Base-by-base conservation (phyloP, 23 tunicate species). In the Styela clava region DNA sequence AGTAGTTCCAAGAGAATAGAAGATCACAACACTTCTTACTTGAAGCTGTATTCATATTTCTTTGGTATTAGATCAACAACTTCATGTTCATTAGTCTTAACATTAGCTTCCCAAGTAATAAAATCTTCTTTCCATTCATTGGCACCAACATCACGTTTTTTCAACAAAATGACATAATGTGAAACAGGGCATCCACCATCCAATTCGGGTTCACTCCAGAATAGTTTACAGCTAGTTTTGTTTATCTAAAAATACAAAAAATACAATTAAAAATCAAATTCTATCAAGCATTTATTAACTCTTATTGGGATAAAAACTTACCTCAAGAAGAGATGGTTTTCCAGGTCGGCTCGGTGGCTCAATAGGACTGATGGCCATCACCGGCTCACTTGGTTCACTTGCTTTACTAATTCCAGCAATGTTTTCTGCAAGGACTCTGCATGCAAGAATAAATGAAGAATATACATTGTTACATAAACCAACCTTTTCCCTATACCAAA, bases 401-500 rank as follows among this genome's bases (percentile, higher is more conserved):
- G 69, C 62, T 51, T 74, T 65, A 74, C 86, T 79, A 9, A 74
- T 21, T 18, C 86, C 86, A 63, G 82, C 80, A 64, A 74, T 27
- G 35, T 83, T 83, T 74, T 83, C 86, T n/a, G 86, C 86, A 51
- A 61, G 44, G 32, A 83, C 70, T 21, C 86, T 79, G 83, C 33
- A 76, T 33, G 72, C 23, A 74, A 82, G n/a, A 2, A 34, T n/a
- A 7, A 26, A 65, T 3, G 31, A 65, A 65, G 16, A 65, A 65
- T 5, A 28, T 5, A 65, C 71, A 25, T 44, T 44, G 56, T 44
- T 44, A 44, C 12, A 5, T 12, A 44, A 44, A 44, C n/a, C n/a
- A n/a, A n/a, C n/a, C n/a, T n/a, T n/a, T n/a, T n/a, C n/a, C n/a
- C n/a, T n/a, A n/a, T n/a, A n/a, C n/a, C n/a, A n/a, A n/a, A n/a